A percentile compares a stretch with the other conserved stretches of the same genome.
phyloP scores from a whole-genome alignment of 2,888 invertebrate species.

The Drosophila sordidula region DNA sequence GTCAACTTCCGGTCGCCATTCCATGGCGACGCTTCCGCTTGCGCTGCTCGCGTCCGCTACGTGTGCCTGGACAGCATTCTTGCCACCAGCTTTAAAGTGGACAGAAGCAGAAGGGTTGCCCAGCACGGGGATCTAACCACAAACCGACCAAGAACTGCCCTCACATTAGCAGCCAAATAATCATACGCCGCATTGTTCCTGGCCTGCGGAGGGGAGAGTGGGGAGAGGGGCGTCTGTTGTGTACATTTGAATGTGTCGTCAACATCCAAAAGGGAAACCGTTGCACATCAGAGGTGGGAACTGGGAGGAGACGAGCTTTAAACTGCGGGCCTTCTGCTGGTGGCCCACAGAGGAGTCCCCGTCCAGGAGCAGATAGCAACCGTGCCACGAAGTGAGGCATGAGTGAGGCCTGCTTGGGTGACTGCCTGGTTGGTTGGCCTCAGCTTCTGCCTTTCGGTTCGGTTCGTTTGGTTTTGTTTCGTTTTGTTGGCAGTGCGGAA shows the following conservation, averaged over 20 bases:
- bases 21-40: slow-evolving; percentile 40
- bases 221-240: slow-evolving; percentile 35
- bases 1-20: slow-evolving; percentile 59
- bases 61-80: slow-evolving; percentile 27
- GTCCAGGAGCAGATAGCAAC: slow-evolving; percentile 39
- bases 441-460: slow-evolving; percentile 29
- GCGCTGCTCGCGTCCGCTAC: slow-evolving; percentile 3
- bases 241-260: slow-evolving; percentile 53
- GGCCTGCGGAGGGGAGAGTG: not conserved
- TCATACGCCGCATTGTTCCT: slow-evolving; percentile 76
- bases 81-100: slow-evolving; percentile 36
- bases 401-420: slow-evolving; percentile 12
- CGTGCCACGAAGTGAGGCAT: slow-evolving; percentile 41
- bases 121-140: slow-evolving; percentile 45
- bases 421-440: slow-evolving; percentile 25
- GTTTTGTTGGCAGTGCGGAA: slow-evolving; percentile 50
- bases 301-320: slow-evolving; percentile 45
- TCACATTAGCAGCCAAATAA: slow-evolving; percentile 67
- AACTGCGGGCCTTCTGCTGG: slow-evolving; percentile 61
- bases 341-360: slow-evolving; percentile 16
- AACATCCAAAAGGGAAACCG: slow-evolving; percentile 53
- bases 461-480: slow-evolving; percentile 24
- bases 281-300: slow-evolving; percentile 47
- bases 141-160: slow-evolving; percentile 42
- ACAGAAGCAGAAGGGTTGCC: slow-evolving; percentile 9